A percentile compares a stretch with the other conserved stretches of the same genome.
Conservation (phyloP, 2,797 vertebrate species). For the Sorex maritimensis region DNA sequence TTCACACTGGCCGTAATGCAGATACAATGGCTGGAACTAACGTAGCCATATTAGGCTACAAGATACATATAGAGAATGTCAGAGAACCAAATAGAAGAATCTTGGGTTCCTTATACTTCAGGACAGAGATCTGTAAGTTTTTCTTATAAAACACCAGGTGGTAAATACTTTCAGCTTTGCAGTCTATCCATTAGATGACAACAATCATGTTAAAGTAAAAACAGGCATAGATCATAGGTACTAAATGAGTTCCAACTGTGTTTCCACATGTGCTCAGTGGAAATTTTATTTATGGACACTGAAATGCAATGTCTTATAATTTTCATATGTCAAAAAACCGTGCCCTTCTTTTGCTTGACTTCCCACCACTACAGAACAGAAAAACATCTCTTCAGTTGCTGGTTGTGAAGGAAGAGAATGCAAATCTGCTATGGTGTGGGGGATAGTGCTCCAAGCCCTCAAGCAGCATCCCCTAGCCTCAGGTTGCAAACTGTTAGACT, state of each 20-base stretch:
- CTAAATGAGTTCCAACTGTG: not conserved
- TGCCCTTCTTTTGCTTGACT: not conserved
- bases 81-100: not conserved
- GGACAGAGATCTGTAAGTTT: not conserved
- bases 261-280: not conserved
- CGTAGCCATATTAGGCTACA: not conserved
- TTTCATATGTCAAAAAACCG: not conserved
- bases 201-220: not conserved
- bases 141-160: not conserved
- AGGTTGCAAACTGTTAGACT: not conserved
- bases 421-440: no score
- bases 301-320: constrained; percentile 15
- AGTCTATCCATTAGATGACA: not conserved
- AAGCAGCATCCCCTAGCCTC: no score
- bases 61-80: not conserved
- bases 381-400: not conserved
- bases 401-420: not conserved
- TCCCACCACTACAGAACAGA: not conserved
- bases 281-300: not conserved
- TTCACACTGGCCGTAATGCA: constrained; percentile 22
- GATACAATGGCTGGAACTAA: not conserved
- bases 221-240: not conserved
- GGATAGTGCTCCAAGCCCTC: not conserved
- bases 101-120: not conserved
- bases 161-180: constrained; percentile 20